Evolutionary conservation across 1,140 invertebrate species (phyloP), one percentile per base, ranked within the genome.

Genomic region (Diabrotica undecimpunctata): DNA sequence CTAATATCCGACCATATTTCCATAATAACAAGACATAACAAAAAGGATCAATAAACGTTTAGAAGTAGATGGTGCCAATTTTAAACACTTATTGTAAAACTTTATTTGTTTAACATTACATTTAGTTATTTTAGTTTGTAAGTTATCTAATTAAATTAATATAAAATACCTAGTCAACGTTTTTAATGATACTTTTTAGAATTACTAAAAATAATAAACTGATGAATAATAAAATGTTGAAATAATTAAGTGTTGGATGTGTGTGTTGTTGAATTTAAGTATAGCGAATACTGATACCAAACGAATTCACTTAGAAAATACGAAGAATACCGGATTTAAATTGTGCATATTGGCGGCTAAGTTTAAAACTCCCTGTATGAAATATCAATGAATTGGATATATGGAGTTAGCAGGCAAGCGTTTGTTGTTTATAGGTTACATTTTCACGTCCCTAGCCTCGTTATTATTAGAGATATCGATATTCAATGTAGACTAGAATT

Each of bases 101-200:
- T 46, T 46, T 46, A 46, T 46, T 46, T 46, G 39, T 46, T 46
- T 10, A 46, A 46, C 11, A 46, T 46, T 46, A 46, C 39, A 46
- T 46, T 46, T 46, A n/a, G n/a, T n/a, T n/a, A n/a, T n/a, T n/a
- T n/a, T n/a, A n/a, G n/a, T n/a, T n/a, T n/a, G n/a, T n/a, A n/a
- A 46, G 39, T 46, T 46, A 46, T 46, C 39, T 46, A 46, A 46
- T 46, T 46, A 46, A 46, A 46, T 46, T 46, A 46, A 46, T 46
- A 46, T 10, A 46, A 46, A 46, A 46, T 46, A 46, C 11, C 39
- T 46, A 8, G 7, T 7, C 39, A 41, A 41, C 7, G 39, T 46
- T 1, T 46, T 46, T 46, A 46, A 10, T 46, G 39, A 46, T 46
- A 46, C 39, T 46, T 46, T 46, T 46, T 10, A 46, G 39, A 8